These are phyloP conservation scores for Pituophis catenifer DNA, from an alignment of 2,113 vertebrate species.

Conservation along the genomic window DNA sequence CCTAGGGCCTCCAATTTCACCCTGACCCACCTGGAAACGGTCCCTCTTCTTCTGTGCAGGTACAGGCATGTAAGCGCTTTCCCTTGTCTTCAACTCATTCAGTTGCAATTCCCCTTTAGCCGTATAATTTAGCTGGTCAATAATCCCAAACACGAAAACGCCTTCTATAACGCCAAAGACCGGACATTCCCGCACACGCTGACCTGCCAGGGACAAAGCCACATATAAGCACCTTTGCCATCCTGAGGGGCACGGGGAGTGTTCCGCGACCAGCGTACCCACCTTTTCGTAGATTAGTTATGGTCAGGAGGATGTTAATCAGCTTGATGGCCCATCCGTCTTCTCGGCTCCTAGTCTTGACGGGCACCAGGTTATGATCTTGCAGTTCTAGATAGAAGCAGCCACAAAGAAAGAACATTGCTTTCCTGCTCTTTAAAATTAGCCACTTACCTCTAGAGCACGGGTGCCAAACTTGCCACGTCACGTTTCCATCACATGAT, in stretches of 20 bases:
- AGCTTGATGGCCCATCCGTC: slow-evolving; percentile 70
- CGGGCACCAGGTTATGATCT: slow-evolving; percentile 65
- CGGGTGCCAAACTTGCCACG: fast-evolving
- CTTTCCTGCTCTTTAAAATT: background rate
- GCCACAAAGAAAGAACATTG: background rate
- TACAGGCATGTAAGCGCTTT: slow-evolving; percentile 37
- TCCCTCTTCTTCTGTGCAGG: slow-evolving; percentile 63
- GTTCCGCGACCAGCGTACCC: background rate
- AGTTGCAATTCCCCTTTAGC: slow-evolving; percentile 66
- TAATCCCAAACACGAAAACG: slow-evolving; percentile 67
- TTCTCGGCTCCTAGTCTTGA: slow-evolving; percentile 58
- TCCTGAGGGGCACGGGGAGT: background rate
- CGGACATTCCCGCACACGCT: slow-evolving; percentile 70
- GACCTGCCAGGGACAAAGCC: slow-evolving; percentile 35
- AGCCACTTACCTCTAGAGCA: background rate
- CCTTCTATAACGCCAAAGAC: slow-evolving; percentile 74
- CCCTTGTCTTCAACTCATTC: slow-evolving; percentile 64
- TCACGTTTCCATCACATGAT: too few relatives aligned
- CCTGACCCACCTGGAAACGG: slow-evolving; percentile 58
- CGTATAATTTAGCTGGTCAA: slow-evolving; percentile 72
- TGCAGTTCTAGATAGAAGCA: slow-evolving; percentile 61
- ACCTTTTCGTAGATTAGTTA: slow-evolving; percentile 65
- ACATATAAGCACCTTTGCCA: background rate
- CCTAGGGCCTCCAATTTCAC: background rate
- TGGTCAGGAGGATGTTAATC: slow-evolving; percentile 67